These are phyloP conservation scores for Pantelozetes paolii DNA, from an alignment of 2,888 invertebrate genomes.

Conservation along the genomic window DNA sequence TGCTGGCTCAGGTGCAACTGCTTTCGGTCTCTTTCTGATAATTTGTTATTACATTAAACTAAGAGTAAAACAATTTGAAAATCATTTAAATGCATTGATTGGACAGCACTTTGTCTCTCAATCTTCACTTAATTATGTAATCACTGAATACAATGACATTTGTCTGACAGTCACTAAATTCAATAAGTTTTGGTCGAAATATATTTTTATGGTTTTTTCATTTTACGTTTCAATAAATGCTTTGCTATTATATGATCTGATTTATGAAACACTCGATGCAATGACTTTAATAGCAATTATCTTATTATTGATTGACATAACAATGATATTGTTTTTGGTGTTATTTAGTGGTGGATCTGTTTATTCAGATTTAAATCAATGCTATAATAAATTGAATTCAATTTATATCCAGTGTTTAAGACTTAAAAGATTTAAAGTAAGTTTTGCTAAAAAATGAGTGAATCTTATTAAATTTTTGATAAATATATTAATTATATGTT, in stretches of 20 bases:
- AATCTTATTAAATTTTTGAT: not conserved
- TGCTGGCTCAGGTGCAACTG: not conserved
- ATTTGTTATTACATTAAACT: constrained; percentile 4
- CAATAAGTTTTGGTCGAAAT: no score
- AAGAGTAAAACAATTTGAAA: not conserved
- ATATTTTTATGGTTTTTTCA: no score
- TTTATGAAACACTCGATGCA: no score
- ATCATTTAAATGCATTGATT: not conserved
- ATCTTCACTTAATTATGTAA: not conserved
- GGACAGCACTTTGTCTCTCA: not conserved
- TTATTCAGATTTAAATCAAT: not conserved
- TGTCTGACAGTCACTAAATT: no score
- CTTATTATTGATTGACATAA: no score
- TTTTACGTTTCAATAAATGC: no score
- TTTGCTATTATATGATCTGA: no score
- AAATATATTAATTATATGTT: no score
- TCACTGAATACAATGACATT: not conserved
- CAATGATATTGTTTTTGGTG: no score
- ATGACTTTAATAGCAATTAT: no score
- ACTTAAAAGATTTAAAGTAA: not conserved
- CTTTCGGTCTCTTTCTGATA: not conserved
- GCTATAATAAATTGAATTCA: not conserved
- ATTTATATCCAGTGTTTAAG: not conserved
- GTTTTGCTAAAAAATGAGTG: no score
- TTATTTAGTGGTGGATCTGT: not conserved